Conservation (phyloP, 2,888 invertebrate species). For the Lampropteryx suffumata region DNA sequence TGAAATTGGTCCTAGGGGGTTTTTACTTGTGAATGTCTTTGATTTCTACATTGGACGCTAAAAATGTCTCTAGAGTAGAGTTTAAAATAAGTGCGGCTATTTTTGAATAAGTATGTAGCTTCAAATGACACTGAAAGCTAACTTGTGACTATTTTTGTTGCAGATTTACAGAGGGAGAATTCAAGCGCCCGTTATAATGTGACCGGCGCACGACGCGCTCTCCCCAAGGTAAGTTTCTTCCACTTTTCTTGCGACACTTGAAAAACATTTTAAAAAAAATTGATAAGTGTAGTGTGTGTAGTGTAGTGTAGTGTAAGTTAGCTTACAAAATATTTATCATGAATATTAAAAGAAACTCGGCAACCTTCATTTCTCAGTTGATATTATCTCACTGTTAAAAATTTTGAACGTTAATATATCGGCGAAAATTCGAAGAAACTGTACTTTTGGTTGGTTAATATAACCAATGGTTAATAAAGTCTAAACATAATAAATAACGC, state of each 20-base stretch:
- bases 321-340: too few species aligned
- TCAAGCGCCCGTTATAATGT: slow-evolving; percentile 75
- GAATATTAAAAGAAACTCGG: slow-evolving; percentile 3
- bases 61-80: too few species aligned
- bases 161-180: slow-evolving; percentile 63
- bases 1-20: too few species aligned
- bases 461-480: too few species aligned
- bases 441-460: slow-evolving; percentile 1
- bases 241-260: too few species aligned
- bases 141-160: slow-evolving; percentile 38
- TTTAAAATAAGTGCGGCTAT: too few species aligned
- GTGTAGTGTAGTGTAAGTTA: too few species aligned
- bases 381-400: slow-evolving; percentile 7
- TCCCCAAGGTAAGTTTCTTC: slow-evolving; percentile 76
- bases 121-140: not conserved
- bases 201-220: slow-evolving; percentile 73
- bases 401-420: slow-evolving; percentile 9
- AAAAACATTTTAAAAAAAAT: too few species aligned
- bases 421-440: not conserved
- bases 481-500: too few species aligned
- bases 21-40: too few species aligned
- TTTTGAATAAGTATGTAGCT: not conserved
- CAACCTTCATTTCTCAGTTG: slow-evolving; percentile 9
- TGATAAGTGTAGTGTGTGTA: too few species aligned
- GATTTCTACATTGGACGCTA: too few species aligned